Base-by-base conservation (phyloP, 2,797 vertebrate genomes). In the Onychomys arenicola region DNA sequence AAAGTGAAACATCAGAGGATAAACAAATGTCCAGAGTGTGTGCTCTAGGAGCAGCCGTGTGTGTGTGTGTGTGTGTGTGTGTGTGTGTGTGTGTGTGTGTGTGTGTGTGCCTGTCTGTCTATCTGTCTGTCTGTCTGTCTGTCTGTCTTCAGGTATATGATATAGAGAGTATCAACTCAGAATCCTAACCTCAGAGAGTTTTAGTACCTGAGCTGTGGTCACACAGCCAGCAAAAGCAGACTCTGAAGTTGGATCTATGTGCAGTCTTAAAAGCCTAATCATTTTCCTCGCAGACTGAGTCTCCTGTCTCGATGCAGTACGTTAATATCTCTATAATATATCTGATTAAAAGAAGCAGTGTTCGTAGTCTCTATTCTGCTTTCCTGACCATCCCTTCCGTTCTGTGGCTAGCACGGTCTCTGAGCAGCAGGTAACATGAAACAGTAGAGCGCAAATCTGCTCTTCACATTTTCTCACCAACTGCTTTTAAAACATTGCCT, bases 331-430 rank as follows among this genome's bases (percentile, higher is more conserved):
- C 23, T 92, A 29, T 61, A 65, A 34, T 81, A n/a, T 61, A 23
- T 76, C 46, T 91, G 52, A 88, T 88, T 83, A 46, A 34, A 92
- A 16, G 84, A 92, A 90, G 87, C n/a, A 78, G 8, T 34, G 19
- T 63, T 37, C 73, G 37, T 32, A 87, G 57, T 27, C 29, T 83
- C 5, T 1, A 2, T 25, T 85, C 27, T 93, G 29, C 16, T 69
- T 96, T 78, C 77, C 17, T 81, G 25, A 77, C 90, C 25, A 4
- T 92, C 78, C 46, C 73, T 87, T 52, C 29, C 52, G 14, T 17
- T 90, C 76, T 49, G 61, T 90, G 87, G 19, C 40, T 88, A 1
- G 65, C 69, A 17, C 19, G n/a, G 52, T 80, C 21, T 49, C 52
- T 69, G 69, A 61, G 91, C 71, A 89, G 55, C 16, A 67, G 34